These are phyloP conservation scores for Cataglyphis livida DNA, from an alignment of 2,888 invertebrate species.

Conservation along the genomic window DNA sequence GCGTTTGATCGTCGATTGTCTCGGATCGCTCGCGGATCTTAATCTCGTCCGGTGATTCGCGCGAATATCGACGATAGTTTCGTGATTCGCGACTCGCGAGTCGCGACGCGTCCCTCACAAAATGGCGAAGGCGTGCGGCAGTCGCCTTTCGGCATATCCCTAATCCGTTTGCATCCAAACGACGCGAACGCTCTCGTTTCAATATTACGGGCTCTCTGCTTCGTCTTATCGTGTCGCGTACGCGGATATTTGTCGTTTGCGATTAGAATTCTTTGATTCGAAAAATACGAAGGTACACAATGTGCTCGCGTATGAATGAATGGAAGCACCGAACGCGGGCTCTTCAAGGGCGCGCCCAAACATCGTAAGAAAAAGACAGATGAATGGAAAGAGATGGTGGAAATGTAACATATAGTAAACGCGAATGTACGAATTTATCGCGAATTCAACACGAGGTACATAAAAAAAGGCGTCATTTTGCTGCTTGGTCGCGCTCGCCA, in stretches of 20 bases:
- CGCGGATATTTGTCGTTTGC: not conserved
- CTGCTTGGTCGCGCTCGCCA: conserved; percentile 61
- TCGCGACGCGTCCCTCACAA: conserved; percentile 68
- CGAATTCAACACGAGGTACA: not conserved
- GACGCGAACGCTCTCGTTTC: conserved; percentile 47
- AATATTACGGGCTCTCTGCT: conserved; percentile 38
- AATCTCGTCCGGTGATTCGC: conserved; percentile 39
- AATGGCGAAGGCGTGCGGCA: conserved; percentile 73
- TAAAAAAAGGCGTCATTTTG: conserved; percentile 28
- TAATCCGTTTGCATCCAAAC: conserved; percentile 78
- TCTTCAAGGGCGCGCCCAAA: conserved; percentile 81
- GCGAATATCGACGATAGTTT: conserved; percentile 36
- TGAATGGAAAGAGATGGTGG: not conserved
- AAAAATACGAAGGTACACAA: not conserved
- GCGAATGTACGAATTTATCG: not conserved
- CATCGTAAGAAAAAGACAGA: conserved; percentile 56
- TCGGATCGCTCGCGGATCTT: conserved; percentile 6
- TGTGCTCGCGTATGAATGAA: conserved; percentile 61
- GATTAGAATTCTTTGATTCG: not conserved
- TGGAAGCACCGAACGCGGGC: conserved; percentile 81
- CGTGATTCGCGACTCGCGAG: conserved; percentile 36
- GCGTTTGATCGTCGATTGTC: conserved; percentile 25
- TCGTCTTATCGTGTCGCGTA: conserved; percentile 22
- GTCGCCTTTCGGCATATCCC: conserved; percentile 35
- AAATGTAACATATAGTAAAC: conserved; percentile 13